Base-by-base conservation (phyloP, 2,888 invertebrate genomes). In the Hecatera dysodea region DNA sequence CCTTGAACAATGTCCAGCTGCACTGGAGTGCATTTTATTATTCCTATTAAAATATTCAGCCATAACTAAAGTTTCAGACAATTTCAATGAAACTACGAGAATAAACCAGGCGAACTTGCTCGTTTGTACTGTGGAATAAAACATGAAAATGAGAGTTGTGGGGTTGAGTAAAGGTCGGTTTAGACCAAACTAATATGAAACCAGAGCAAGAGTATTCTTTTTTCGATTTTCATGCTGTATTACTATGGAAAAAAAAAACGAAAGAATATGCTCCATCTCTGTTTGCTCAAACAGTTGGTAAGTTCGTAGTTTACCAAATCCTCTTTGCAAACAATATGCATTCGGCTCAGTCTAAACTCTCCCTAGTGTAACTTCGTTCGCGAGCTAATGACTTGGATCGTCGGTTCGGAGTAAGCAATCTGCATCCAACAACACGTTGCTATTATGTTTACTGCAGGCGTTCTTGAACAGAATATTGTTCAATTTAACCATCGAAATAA, bases 1-100 rank as follows among this genome's bases (percentile, higher is more conserved):
- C 46, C 27, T 36, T 36, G 48, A 39, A 29, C 48, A 44, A 29
- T 53, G 15, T 44, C 19, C 39, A 44, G 53, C 36, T 69, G 66
- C 71, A 71, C 11, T 29, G 12, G 29, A 76, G 29, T 63, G 59
- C 42, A 52, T 55, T 78, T 67, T 64, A 77, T 76, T 56, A 71
- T 48, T 55, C 24, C 42, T 39, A 64, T 52, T 61, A 67, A 71
- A 78, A 67, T 76, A 27, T 61, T 57, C 42, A 24, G 33, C 39
- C 15, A 29, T 61, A 67, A 67, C 53, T 62, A 63, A 66, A 66
- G 44, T 75, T 75, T 52, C 27, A 48, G 53, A 63, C 63, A 17
- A 64, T 63, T 56, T 48, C 44, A 44, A 24, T 17, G 52, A 44
- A 75, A 71, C 63, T 52, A 52, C 46, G n/a, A 27, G 42, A 64